These are phyloP conservation scores for Notocelia uddmanniana DNA, from an alignment of 2,888 invertebrate genomes.

Conservation along the genomic window DNA sequence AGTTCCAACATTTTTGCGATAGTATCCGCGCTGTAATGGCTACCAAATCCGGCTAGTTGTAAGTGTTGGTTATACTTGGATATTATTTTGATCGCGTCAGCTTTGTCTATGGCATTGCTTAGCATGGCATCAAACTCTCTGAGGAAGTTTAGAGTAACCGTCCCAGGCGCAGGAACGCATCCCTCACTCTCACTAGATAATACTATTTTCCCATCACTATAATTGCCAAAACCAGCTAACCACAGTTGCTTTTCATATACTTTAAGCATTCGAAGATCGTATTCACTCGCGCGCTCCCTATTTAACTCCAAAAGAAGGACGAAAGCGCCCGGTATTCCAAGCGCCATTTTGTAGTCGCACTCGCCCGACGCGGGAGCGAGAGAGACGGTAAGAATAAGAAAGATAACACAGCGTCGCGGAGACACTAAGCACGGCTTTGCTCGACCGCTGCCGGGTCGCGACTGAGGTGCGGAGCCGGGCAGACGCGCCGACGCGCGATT, in stretches of 20 bases:
- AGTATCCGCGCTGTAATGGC: neutral
- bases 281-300: neutral
- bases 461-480: neutral
- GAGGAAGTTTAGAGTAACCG: neutral
- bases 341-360: slow-evolving; percentile 1
- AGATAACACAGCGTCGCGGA: neutral
- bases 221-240: slow-evolving; percentile 8
- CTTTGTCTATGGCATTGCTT: neutral
- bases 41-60: neutral
- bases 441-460: neutral
- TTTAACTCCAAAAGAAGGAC: neutral
- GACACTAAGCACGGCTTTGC: neutral
- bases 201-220: neutral
- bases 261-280: neutral
- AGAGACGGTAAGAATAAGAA: no score
- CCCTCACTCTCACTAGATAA: neutral
- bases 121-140: neutral
- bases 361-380: neutral
- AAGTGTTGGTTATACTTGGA: neutral
- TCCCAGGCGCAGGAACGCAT: neutral
- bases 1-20: neutral
- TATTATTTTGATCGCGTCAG: neutral
- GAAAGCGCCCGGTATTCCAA: neutral
- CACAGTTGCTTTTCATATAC: neutral
- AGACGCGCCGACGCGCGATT: neutral